phyloP scores from a whole-genome alignment of 2,888 invertebrate species.

The Hypomecis atomaria region DNA sequence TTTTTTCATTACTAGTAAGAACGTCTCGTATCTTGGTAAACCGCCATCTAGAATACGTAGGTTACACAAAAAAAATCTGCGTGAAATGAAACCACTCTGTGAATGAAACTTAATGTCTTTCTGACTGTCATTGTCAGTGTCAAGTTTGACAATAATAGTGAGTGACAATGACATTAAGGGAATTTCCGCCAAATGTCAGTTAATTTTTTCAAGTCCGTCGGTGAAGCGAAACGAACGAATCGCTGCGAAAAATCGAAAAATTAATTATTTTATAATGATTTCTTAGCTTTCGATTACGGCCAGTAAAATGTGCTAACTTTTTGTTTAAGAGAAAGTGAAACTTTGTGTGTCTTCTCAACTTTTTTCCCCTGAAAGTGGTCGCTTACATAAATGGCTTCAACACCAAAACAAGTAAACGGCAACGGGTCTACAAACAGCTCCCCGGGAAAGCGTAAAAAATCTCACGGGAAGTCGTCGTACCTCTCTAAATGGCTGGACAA shows the following conservation, averaged over 20 bases:
- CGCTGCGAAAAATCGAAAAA: conserved; percentile 23
- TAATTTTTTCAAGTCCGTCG: conserved; percentile 21
- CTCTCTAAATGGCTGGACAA: conserved; percentile 82
- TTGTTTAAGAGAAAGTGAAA: conserved; percentile 41
- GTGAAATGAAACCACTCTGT: conserved; percentile 3
- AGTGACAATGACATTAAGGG: conserved; percentile 1
- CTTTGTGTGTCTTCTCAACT: conserved; percentile 20
- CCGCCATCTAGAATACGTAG: too few relatives aligned
- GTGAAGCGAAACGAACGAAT: conserved; percentile 29
- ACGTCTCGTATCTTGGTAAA: too few relatives aligned
- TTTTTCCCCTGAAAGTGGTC: conserved; percentile 36
- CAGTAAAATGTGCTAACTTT: conserved; percentile 26
- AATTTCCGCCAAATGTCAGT: conserved; percentile 9
- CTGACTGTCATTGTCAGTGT: background rate
- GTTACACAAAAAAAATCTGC: background rate
- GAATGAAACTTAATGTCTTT: too few relatives aligned
- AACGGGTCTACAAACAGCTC: conserved; percentile 68
- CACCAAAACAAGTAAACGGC: conserved; percentile 76
- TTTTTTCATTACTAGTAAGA: too few relatives aligned
- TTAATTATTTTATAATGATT: conserved; percentile 22
- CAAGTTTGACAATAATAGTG: background rate
- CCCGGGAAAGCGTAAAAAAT: conserved; percentile 81
- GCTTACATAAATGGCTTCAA: conserved; percentile 72
- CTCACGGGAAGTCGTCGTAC: conserved; percentile 73
- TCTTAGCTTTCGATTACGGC: conserved; percentile 23